Evolutionary conservation across 2,797 vertebrate species (phyloP), one percentile per base, ranked within the genome.

Genomic region (Rhinogobio ventralis): DNA sequence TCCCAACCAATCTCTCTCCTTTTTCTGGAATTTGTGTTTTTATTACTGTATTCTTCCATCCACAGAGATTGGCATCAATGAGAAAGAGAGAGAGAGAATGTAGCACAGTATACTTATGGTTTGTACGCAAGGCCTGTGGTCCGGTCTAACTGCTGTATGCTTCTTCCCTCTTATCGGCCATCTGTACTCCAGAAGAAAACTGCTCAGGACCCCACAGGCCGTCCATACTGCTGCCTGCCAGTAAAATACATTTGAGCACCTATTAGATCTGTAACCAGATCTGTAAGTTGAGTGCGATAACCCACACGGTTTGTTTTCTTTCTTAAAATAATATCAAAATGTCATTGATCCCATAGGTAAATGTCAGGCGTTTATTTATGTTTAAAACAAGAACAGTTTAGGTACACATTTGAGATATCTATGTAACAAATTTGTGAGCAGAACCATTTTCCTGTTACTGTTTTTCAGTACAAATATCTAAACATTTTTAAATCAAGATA

Each of bases 81-180:
- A 71, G 49, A 66, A 60, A 46, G 84, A 53, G 79, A 69, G 79
- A 69, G 60, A 79, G 55, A 82, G 79, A 88, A 80, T 57, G 84
- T 82, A 87, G 85, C 83, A 85, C 76, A 88, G 69, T 20, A 53
- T 83, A 87, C 30, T 74, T 33, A 74, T 19, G 60, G 79, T 45
- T 15, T 39, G 57, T 78, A 62, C 30, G 57, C 90, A 23, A 89
- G 78, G 91, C 91, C 92, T 93, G 93, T 93, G 92, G 91, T 92
- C 92, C 69, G 78, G 79, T 86, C 19, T 85, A 78, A 86, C 83
- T 85, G 76, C 84, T 57, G 86, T 85, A 74, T 46, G 76, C 60
- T 89, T 92, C 89, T 89, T 87, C 86, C 75, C 84, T 79, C 91
- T 93, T 93, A 93, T 94, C 94, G 91, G 89, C 88, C 90, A 93